Evolutionary conservation across 2,113 vertebrate species (phyloP).

Genomic region (Dromaius novaehollandiae): DNA sequence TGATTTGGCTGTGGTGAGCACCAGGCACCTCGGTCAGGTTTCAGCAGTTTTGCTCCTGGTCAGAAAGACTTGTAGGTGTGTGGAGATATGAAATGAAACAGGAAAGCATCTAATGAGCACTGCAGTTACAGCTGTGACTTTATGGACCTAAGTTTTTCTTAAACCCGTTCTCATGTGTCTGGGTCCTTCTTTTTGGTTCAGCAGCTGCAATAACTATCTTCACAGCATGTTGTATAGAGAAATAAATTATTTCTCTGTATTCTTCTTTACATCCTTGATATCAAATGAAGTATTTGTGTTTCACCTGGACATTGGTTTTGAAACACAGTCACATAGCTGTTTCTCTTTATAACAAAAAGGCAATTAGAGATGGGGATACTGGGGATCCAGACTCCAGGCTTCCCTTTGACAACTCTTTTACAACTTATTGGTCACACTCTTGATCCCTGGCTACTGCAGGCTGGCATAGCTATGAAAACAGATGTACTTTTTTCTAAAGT

Average conservation of each 20-base stretch:
- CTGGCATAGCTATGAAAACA: background rate
- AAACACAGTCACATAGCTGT: background rate
- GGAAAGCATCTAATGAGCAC: background rate
- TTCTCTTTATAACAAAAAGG: background rate
- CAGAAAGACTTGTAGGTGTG: background rate
- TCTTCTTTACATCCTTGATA: background rate
- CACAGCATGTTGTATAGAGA: background rate
- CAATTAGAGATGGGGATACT: fast-evolving
- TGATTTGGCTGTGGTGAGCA: background rate
- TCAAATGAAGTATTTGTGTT: background rate
- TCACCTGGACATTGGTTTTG: background rate
- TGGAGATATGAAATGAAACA: background rate
- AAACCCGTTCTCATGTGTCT: background rate
- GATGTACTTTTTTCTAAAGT: background rate
- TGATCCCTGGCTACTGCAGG: background rate
- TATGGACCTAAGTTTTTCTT: background rate
- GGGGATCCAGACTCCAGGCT: background rate
- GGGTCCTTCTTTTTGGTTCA: background rate
- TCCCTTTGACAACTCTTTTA: background rate
- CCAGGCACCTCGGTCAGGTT: background rate
- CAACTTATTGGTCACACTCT: background rate
- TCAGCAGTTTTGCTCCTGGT: fast-evolving
- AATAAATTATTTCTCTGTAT: background rate
- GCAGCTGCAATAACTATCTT: background rate
- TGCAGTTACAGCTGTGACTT: background rate